phyloP scores from a whole-genome alignment of 2,888 invertebrate genomes.

The Salpingus planirostris region DNA sequence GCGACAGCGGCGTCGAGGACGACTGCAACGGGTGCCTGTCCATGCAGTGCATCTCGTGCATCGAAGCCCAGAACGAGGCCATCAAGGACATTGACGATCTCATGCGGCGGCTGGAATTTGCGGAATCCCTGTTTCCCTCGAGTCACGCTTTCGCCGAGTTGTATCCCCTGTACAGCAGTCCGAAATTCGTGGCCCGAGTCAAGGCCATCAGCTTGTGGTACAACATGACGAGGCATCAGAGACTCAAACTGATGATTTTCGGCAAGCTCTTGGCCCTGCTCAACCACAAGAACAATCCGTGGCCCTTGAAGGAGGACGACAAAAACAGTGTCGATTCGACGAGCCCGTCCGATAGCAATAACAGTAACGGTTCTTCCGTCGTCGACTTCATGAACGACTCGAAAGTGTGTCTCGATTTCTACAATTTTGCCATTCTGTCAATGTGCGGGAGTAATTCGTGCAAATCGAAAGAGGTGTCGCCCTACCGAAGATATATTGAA shows the following conservation, averaged over 20 bases:
- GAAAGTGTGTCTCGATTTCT: conserved; percentile 29
- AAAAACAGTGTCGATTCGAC: conserved; percentile 17
- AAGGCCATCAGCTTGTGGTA: conserved; percentile 87
- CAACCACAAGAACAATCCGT: conserved; percentile 30
- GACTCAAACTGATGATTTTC: conserved; percentile 68
- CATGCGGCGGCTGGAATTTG: conserved; percentile 63
- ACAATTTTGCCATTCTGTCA: conserved; percentile 46
- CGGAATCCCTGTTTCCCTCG: conserved; percentile 77
- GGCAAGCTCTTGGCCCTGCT: conserved; percentile 52
- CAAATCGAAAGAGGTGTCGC: conserved; percentile 26
- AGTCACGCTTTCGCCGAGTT: conserved; percentile 67
- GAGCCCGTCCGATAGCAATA: conserved; percentile 45
- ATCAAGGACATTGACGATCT: conserved; percentile 65
- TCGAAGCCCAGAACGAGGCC: conserved; percentile 63
- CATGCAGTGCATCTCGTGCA: conserved; percentile 61
- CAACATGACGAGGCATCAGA: conserved; percentile 78
- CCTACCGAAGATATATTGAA: conserved; percentile 69
- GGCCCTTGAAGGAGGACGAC: conserved; percentile 26
- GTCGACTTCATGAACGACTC: conserved; percentile 24
- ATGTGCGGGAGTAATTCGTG: conserved; percentile 33
- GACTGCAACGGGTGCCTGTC: conserved; percentile 62
- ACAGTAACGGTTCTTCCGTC: conserved; percentile 35
- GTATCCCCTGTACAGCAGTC: conserved; percentile 60
- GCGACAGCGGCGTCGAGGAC: conserved; percentile 34
- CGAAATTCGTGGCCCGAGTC: conserved; percentile 56